Conservation (phyloP, 2,888 invertebrate genomes). For the Dorcus hopei region DNA sequence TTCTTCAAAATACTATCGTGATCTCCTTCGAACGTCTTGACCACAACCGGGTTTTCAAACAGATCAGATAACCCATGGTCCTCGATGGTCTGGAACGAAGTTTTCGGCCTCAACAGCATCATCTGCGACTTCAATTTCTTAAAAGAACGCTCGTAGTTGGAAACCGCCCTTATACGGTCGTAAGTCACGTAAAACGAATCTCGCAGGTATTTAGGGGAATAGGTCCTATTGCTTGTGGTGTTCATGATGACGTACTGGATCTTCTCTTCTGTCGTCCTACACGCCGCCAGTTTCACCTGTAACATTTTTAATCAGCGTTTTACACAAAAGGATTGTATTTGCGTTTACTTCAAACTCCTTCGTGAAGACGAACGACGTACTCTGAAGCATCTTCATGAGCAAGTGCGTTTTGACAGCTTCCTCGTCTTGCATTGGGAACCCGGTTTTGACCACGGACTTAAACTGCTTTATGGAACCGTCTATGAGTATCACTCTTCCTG, state of each 20-base stretch:
- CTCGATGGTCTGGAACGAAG: neutral
- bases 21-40: neutral
- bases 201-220: neutral
- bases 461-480: constrained; percentile 75
- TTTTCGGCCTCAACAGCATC: neutral
- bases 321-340: neutral
- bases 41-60: neutral
- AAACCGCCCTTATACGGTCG: neutral
- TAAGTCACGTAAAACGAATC: neutral
- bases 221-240: neutral
- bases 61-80: neutral
- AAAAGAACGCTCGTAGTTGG: neutral
- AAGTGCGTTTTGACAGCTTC: constrained; percentile 54
- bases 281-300: neutral
- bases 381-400: constrained; percentile 34
- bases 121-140: neutral
- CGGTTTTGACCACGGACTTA: constrained; percentile 50
- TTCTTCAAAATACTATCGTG: neutral
- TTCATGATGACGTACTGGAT: neutral
- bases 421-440: constrained; percentile 49
- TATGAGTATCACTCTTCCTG: constrained; percentile 64
- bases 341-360: too few relatives aligned
- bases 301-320: neutral
- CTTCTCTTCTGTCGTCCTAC: neutral
- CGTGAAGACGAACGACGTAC: too few relatives aligned